These are phyloP conservation scores for Hypsibius dujardini DNA, from an alignment of 1,140 invertebrate genomes.

Conservation along the genomic window DNA sequence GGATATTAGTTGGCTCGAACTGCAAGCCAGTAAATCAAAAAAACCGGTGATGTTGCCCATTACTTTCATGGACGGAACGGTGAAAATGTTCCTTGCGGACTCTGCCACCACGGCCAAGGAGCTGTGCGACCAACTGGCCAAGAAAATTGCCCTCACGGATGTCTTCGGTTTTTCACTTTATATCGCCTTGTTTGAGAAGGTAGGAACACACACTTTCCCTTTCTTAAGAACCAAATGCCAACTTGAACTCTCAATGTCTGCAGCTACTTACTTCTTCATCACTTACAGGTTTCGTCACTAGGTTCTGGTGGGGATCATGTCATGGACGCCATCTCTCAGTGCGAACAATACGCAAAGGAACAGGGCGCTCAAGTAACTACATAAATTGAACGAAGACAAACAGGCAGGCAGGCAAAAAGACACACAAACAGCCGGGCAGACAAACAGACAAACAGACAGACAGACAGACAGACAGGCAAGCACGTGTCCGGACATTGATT, in stretches of 20 bases:
- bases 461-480: too few relatives aligned
- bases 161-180: conserved; percentile 97
- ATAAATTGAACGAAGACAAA: too few relatives aligned
- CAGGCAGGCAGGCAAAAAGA: too few relatives aligned
- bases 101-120: conserved; percentile 93
- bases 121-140: conserved; percentile 86
- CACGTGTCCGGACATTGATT: too few relatives aligned
- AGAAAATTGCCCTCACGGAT: conserved; percentile 83
- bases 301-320: conserved; percentile 96
- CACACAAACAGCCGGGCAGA: too few relatives aligned
- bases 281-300: conserved; percentile 57
- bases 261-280: too few relatives aligned
- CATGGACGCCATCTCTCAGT: conserved; percentile 98
- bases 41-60: conserved; percentile 95
- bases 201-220: too few relatives aligned
- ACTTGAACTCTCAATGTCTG: conserved; percentile 16
- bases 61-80: conserved; percentile 93
- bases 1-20: conserved; percentile 89
- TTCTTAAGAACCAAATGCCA: neutral
- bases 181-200: conserved; percentile 95
- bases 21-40: conserved; percentile 93
- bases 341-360: conserved; percentile 97
- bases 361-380: conserved; percentile 89
- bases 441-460: too few relatives aligned
- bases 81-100: conserved; percentile 86